phyloP scores from a whole-genome alignment of 2,797 vertebrate genomes.

The Manis javanica region DNA sequence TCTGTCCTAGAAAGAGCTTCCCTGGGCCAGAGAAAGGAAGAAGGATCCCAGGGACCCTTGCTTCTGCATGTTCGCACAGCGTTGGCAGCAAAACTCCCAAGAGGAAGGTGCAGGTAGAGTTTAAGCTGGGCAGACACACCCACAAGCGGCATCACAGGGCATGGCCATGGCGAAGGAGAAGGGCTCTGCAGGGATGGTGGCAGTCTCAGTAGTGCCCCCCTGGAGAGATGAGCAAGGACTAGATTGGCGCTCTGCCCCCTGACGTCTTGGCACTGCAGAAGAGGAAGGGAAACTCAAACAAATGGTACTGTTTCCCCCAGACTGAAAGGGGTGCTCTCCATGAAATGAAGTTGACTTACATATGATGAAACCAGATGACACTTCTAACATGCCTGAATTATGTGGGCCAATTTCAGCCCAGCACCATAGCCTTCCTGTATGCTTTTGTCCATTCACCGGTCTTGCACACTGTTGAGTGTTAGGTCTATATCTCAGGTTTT shows the following conservation, averaged over 20 bases:
- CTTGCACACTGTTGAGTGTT: not conserved
- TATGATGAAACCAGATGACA: not conserved
- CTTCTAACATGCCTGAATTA: not conserved
- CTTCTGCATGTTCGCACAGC: not conserved
- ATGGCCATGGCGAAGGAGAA: not conserved
- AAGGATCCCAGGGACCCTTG: not conserved
- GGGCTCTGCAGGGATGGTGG: not conserved
- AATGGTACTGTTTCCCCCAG: not conserved
- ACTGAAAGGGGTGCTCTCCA: not conserved
- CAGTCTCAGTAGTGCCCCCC: not conserved
- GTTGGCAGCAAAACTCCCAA: not conserved
- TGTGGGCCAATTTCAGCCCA: not conserved
- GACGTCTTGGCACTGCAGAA: not conserved
- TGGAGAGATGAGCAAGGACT: not conserved
- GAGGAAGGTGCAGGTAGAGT: not conserved
- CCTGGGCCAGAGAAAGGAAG: not conserved
- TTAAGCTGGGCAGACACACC: not conserved
- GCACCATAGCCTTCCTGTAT: not conserved
- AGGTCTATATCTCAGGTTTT: not conserved
- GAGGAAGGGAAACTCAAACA: not conserved
- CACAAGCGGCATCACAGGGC: not conserved
- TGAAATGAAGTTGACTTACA: not conserved
- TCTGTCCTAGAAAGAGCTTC: not conserved
- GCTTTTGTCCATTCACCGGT: not conserved
- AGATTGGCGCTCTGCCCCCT: not conserved